Conservation (phyloP, 2,113 vertebrate genomes). For the Notothenia coriiceps region DNA sequence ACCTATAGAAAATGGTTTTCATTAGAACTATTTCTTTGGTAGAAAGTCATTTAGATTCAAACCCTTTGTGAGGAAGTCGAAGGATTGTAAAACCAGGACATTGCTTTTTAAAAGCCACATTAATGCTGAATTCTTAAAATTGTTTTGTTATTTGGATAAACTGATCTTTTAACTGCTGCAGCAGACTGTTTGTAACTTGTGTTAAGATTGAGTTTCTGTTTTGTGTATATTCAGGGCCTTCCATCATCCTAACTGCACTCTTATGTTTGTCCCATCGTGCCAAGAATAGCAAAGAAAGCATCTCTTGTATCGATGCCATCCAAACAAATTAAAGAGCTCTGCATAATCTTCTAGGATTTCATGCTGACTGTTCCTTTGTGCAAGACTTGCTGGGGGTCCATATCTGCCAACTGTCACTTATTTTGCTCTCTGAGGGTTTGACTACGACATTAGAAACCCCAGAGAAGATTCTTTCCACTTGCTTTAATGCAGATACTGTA, state of each 20-base stretch:
- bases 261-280: constrained; percentile 21
- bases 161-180: constrained; percentile 1
- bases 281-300: constrained; percentile 67
- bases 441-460: constrained; percentile 32
- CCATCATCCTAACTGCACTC: constrained; percentile 15
- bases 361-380: constrained; percentile 53
- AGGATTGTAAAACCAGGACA: background rate
- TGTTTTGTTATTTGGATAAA: constrained; percentile 24
- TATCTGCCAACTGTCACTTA: constrained; percentile 65
- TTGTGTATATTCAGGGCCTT: constrained; percentile 52
- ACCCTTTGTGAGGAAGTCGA: background rate
- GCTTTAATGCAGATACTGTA: constrained; percentile 37
- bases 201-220: constrained; percentile 17
- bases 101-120: constrained; percentile 8
- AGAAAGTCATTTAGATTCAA: constrained; percentile 6
- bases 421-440: constrained; percentile 29
- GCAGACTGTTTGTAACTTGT: constrained; percentile 21
- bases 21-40: background rate
- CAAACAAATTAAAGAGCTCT: constrained; percentile 55
- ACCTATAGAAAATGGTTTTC: constrained; percentile 1
- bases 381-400: constrained; percentile 44
- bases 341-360: constrained; percentile 67
- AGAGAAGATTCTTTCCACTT: constrained; percentile 57
- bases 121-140: constrained; percentile 7
- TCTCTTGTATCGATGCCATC: constrained; percentile 36